Evolutionary conservation across 2,113 vertebrate species (phyloP).

Genomic region (Oncorhynchus nerka): DNA sequence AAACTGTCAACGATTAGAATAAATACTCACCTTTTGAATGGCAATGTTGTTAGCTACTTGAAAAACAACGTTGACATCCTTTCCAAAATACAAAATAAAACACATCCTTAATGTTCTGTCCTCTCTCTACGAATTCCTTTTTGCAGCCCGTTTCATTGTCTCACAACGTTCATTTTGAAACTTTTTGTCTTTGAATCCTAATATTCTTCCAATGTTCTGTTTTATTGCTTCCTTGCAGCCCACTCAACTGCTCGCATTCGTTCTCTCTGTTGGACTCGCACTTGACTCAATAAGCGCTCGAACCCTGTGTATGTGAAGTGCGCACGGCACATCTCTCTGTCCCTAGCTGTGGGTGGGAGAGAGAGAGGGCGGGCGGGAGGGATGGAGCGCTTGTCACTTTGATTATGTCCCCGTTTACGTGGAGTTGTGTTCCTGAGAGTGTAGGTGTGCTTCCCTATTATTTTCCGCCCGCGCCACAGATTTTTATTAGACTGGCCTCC

Average conservation of each 20-base stretch:
- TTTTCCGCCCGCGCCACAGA: slow-evolving; percentile 19
- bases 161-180: neutral
- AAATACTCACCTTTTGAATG: slow-evolving; percentile 1
- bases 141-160: neutral
- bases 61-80: neutral
- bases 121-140: neutral
- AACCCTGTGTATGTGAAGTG: slow-evolving; percentile 35
- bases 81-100: neutral
- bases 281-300: neutral
- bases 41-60: neutral
- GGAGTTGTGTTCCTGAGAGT: slow-evolving; percentile 56
- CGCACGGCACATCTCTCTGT: slow-evolving; percentile 38
- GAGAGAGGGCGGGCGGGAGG: slow-evolving; percentile 7
- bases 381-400: slow-evolving; percentile 35
- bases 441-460: slow-evolving; percentile 42
- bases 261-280: neutral
- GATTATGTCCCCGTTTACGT: slow-evolving; percentile 62
- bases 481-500: neutral
- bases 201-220: neutral
- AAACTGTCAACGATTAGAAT: too few species aligned
- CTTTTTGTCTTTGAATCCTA: neutral
- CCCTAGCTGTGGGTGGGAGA: slow-evolving; percentile 23
- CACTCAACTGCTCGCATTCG: neutral
- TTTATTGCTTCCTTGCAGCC: neutral
- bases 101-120: neutral